Evolutionary conservation across 2,888 invertebrate genomes (phyloP), one percentile per base, ranked within the genome.

Genomic region (Fabriciana adippe): DNA sequence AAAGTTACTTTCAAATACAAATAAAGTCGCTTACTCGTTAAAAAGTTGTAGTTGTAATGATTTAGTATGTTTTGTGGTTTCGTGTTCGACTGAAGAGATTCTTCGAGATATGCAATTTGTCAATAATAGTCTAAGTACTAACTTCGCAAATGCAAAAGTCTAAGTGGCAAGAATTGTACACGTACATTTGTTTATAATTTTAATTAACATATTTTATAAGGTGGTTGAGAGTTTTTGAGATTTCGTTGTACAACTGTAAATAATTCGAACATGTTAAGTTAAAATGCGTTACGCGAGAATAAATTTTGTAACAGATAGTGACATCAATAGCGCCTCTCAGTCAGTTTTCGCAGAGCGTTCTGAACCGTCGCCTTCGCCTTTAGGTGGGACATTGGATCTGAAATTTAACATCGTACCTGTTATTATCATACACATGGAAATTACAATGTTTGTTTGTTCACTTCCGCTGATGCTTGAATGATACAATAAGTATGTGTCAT

Each of bases 311-410:
- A 67, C 73, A 71, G 72, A 78, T 72, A 74, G 76, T 73, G 74
- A 74, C 75, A 75, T 86, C 79, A 90, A 81, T 86, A 91, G 82
- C 90, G 90, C 79, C 85, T 88, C 81, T 92, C 92, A 92, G 92
- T 92, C 87, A 91, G 84, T 84, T 90, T 92, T 90, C 86, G 86
- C 85, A 92, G 90, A 82, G 92, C 92, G 85, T 92, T 92, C 92
- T 92, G 92, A 80, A 92, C 92, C 78, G 92, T 92, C 87, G 91
- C 92, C 82, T 92, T 92, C 89, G 92, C 92, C 85, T 92, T 92
- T 88, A 90, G 90, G 76, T 92, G 92, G 74, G 91, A 88, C 84
- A 92, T 84, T 84, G 92, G 92, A 90, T 92, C 92, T 92, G 91
- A 81, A 92, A 92, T 72, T 68, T 61, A 69, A 71, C 67, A 72